Evolutionary conservation across 1,140 invertebrate genomes (phyloP).

Genomic region (Drosophila obscura): DNA sequence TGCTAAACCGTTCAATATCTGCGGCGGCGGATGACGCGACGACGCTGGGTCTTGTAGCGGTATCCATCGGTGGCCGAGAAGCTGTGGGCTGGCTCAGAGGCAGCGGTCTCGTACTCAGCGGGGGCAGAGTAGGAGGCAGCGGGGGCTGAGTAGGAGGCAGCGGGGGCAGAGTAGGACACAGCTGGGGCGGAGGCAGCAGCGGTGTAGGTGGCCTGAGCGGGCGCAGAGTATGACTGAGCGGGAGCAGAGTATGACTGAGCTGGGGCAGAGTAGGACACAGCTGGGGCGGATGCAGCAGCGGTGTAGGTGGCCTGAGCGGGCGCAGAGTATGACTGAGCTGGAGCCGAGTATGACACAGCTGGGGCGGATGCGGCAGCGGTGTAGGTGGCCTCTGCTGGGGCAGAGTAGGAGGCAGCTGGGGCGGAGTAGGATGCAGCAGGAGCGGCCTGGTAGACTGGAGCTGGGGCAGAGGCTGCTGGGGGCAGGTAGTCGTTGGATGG

Average conservation of each 20-base stretch:
- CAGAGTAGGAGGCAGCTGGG: conserved; percentile 38
- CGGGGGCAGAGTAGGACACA: conserved; percentile 21
- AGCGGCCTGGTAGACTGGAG: conserved; percentile 33
- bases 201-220: conserved; percentile 22
- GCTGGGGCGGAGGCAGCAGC: conserved; percentile 30
- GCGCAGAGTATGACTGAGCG: conserved; percentile 40
- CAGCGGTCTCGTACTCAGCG: conserved; percentile 61
- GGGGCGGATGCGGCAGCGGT: conserved; percentile 32
- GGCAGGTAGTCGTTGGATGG: conserved; percentile 67
- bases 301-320: conserved; percentile 31
- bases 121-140: conserved; percentile 36
- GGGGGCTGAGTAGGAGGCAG: conserved; percentile 14
- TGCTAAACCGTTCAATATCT: conserved; percentile 52
- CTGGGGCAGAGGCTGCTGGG: conserved; percentile 51
- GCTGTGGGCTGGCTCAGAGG: conserved; percentile 63
- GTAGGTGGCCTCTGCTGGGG: too few species aligned
- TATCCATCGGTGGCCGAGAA: conserved; percentile 65
- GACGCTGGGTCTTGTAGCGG: conserved; percentile 71
- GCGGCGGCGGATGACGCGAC: conserved; percentile 70
- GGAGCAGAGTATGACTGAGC: conserved; percentile 33
- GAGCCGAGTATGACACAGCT: conserved; percentile 23
- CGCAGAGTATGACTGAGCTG: conserved; percentile 40
- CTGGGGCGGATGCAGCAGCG: conserved; percentile 29
- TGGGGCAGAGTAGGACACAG: conserved; percentile 34
- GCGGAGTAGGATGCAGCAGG: conserved; percentile 31